phyloP scores from a whole-genome alignment of 2,113 vertebrate genomes.

The Ophiodon elongatus region DNA sequence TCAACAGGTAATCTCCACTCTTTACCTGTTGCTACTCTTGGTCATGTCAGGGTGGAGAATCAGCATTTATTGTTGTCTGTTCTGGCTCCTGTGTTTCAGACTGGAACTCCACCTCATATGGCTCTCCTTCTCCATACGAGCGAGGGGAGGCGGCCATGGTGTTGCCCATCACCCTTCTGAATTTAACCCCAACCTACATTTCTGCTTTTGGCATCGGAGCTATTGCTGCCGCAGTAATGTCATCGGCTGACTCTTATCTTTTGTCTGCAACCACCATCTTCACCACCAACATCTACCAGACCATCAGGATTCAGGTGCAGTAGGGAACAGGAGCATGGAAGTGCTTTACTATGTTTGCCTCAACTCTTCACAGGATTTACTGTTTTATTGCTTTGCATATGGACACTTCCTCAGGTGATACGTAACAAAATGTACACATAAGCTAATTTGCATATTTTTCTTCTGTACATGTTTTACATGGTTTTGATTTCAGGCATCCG shows the following conservation, averaged over 20 bases:
- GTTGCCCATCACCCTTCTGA: conserved; percentile 22
- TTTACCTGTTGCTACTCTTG: neutral
- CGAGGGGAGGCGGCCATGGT: conserved; percentile 9
- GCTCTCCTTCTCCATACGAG: conserved; percentile 25
- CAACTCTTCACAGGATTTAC: no score
- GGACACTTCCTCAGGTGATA: no score
- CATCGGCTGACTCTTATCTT: neutral
- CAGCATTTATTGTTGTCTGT: neutral
- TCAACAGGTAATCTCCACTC: conserved; percentile 2
- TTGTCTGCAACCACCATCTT: conserved; percentile 10
- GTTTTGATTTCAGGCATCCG: no score
- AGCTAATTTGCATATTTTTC: no score
- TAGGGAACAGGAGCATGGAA: no score
- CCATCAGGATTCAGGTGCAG: conserved; percentile 7
- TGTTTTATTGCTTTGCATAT: no score
- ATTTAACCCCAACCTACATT: conserved; percentile 7
- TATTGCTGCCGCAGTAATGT: conserved; percentile 1
- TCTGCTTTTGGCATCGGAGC: neutral
- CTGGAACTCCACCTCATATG: conserved; percentile 24
- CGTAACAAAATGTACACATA: no score
- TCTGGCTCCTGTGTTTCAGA: neutral
- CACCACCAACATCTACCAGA: conserved; percentile 17
- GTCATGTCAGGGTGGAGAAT: neutral
- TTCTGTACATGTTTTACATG: no score
- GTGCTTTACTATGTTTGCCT: no score